Evolutionary conservation across 2,797 vertebrate species (phyloP).

Genomic region (Glossophaga mutica): DNA sequence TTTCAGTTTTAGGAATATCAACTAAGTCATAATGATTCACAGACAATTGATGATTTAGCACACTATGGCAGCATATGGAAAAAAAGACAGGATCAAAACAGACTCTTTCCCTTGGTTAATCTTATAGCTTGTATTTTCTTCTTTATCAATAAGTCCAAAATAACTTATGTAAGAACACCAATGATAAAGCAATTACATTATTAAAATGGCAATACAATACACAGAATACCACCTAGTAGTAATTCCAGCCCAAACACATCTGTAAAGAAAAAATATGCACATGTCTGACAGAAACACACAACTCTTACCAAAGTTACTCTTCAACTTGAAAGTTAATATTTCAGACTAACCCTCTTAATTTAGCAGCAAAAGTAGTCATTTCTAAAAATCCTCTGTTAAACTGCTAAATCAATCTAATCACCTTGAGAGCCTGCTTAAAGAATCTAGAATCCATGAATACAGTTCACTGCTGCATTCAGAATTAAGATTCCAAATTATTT

Average conservation of each 20-base stretch:
- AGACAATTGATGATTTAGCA: background rate
- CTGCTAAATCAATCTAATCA: slow-evolving; percentile 18
- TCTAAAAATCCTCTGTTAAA: background rate
- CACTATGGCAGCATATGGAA: background rate
- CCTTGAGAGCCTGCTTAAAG: slow-evolving; percentile 19
- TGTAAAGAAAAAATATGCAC: background rate
- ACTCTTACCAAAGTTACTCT: background rate
- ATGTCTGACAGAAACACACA: background rate
- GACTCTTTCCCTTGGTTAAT: background rate
- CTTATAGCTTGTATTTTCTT: slow-evolving; percentile 12
- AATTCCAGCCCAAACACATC: background rate
- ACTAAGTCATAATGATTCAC: background rate
- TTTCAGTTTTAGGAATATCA: slow-evolving; percentile 30
- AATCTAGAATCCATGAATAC: slow-evolving; percentile 28
- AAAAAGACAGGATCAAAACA: background rate
- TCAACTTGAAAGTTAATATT: slow-evolving; percentile 29
- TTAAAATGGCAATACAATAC: slow-evolving; percentile 18
- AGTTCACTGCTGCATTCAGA: background rate
- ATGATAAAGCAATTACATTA: slow-evolving; percentile 21
- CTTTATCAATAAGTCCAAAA: background rate
- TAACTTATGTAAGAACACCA: background rate
- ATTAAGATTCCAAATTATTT: slow-evolving; percentile 21
- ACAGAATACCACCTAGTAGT: background rate
- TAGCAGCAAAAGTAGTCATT: slow-evolving; percentile 16
- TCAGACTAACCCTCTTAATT: slow-evolving; percentile 13